phyloP scores from a whole-genome alignment of 53 echinoderm and acorn worm species.

The Echinometra lucunter region DNA sequence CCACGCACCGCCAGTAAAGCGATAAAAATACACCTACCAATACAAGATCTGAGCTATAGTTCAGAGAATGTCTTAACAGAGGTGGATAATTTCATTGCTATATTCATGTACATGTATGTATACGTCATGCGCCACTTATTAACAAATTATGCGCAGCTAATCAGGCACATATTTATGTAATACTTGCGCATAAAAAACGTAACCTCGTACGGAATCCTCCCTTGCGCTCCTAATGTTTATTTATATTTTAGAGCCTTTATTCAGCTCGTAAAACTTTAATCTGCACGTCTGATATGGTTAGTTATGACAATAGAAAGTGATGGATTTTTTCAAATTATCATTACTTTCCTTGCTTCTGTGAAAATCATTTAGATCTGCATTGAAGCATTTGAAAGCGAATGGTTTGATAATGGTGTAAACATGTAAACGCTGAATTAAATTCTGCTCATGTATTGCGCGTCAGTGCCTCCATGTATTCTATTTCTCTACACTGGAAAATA shows the following conservation, averaged over 20 bases:
- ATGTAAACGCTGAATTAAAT: too few species aligned
- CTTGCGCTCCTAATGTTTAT: not conserved
- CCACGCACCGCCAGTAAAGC: conserved; percentile 32
- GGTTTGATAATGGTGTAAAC: too few species aligned
- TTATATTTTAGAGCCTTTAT: not conserved
- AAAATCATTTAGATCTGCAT: too few species aligned
- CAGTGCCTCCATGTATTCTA: too few species aligned
- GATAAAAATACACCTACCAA: not conserved
- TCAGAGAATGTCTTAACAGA: not conserved
- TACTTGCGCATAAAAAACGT: not conserved
- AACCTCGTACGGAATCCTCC: not conserved
- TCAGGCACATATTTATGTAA: not conserved
- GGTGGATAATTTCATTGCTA: not conserved
- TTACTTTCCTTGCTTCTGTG: too few species aligned
- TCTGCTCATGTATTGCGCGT: too few species aligned
- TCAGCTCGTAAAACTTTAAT: too few species aligned
- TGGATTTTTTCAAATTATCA: too few species aligned
- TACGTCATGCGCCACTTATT: not conserved
- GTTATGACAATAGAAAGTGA: too few species aligned
- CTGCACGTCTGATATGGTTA: too few species aligned
- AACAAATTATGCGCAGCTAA: not conserved
- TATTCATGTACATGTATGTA: not conserved
- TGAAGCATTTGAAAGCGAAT: too few species aligned
- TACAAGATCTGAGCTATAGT: not conserved
- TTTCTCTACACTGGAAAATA: too few species aligned